These are phyloP conservation scores for Salvelinus namaycush DNA, from an alignment of 2,113 vertebrate species.

Conservation along the genomic window DNA sequence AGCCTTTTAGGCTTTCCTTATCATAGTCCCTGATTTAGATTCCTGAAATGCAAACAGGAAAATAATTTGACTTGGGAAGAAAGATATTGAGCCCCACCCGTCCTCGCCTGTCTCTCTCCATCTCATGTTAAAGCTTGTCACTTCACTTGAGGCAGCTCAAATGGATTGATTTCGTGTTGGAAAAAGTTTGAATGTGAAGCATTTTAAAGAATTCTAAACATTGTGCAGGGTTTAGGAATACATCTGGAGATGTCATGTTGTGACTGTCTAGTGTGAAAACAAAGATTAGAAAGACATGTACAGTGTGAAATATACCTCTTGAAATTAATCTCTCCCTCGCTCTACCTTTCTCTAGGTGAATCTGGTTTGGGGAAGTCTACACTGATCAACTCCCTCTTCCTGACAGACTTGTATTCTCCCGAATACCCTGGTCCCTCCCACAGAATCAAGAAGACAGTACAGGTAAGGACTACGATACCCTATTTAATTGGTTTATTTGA, in stretches of 20 bases:
- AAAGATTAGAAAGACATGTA: constrained; percentile 24
- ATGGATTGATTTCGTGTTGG: constrained; percentile 37
- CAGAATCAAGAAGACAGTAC: constrained; percentile 96
- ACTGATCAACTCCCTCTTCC: constrained; percentile 96
- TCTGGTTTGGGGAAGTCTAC: constrained; percentile 97
- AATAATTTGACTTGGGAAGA: constrained; percentile 40
- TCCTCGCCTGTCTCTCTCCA: constrained; percentile 19
- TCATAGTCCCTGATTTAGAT: constrained; percentile 48
- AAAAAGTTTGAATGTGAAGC: constrained; percentile 24
- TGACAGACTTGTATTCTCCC: constrained; percentile 93
- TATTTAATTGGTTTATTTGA: too few species aligned
- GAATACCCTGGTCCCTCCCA: constrained; percentile 95
- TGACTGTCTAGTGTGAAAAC: constrained; percentile 12
- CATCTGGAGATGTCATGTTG: constrained; percentile 46
- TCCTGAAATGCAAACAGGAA: constrained; percentile 54
- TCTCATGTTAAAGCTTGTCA: constrained; percentile 24
- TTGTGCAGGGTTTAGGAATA: constrained; percentile 2
- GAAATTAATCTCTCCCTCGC: constrained; percentile 26
- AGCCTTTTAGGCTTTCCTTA: constrained; percentile 18
- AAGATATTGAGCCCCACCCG: constrained; percentile 19
- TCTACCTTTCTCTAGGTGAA: constrained; percentile 80
- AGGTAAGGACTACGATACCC: constrained; percentile 71
- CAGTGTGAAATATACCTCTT: constrained; percentile 31
- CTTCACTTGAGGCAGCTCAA: constrained; percentile 13
- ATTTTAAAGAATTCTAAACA: constrained; percentile 40